Percentiles rank a stretch among this genome's conserved stretches.
Conservation (phyloP, 2,113 vertebrate species). For the Callospermophilus lateralis region DNA sequence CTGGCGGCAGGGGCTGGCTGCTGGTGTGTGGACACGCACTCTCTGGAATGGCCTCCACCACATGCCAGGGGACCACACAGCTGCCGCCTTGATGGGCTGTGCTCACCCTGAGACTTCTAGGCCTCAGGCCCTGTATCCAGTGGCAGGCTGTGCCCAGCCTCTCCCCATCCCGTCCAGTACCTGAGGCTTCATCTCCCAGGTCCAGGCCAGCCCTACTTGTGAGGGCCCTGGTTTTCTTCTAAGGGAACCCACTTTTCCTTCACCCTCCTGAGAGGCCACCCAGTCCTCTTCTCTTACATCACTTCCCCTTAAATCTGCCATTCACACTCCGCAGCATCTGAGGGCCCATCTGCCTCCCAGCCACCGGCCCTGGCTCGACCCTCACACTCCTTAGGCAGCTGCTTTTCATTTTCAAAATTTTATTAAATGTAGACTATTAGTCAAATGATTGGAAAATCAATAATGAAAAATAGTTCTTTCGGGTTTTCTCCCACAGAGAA, state of each 20-base stretch:
- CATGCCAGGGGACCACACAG: neutral
- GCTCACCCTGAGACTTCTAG: neutral
- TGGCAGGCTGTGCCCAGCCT: neutral
- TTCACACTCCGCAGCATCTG: neutral
- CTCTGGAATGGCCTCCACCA: too few species aligned
- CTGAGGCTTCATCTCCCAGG: neutral
- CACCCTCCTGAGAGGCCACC: neutral
- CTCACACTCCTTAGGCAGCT: neutral
- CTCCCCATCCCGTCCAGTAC: neutral
- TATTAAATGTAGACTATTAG: constrained; percentile 84
- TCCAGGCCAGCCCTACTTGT: neutral
- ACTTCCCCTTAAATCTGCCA: neutral
- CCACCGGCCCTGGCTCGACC: accelerated
- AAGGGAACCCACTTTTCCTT: neutral
- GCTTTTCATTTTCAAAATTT: constrained; percentile 70
- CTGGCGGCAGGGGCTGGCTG: too few species aligned
- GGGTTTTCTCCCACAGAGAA: constrained; percentile 57
- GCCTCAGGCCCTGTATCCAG: neutral
- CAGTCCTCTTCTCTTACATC: neutral
- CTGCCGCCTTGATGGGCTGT: neutral
- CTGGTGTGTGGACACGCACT: neutral
- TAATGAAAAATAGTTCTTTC: constrained; percentile 84
- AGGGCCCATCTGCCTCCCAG: neutral
- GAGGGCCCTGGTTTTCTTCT: neutral
- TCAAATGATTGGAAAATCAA: constrained; percentile 84